Conservation (phyloP, 2,888 invertebrate genomes). For the Horisme vitalbata region DNA sequence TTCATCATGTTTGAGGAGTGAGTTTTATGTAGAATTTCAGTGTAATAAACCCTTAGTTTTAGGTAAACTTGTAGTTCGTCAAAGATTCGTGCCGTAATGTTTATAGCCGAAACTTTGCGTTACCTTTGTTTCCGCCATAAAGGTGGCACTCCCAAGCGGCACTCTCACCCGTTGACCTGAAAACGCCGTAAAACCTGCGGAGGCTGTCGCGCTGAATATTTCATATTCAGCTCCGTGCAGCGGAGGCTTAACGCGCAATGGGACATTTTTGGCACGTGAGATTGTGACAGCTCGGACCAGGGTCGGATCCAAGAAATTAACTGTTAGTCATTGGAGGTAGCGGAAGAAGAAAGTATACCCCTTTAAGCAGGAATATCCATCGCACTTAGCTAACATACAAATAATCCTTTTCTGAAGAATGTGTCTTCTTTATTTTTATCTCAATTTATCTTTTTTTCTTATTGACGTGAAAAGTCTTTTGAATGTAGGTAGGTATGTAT, state of each 20-base stretch:
- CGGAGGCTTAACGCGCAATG: not conserved
- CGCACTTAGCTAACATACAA: too few relatives aligned
- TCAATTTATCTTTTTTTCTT: too few relatives aligned
- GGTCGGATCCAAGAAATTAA: not conserved
- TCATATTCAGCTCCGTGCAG: constrained; percentile 24
- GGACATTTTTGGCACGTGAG: constrained; percentile 9
- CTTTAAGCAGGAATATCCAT: too few relatives aligned
- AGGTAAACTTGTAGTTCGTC: not conserved
- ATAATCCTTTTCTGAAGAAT: too few relatives aligned
- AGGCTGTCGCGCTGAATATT: constrained; percentile 31
- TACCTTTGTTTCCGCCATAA: constrained; percentile 16
- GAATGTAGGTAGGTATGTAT: too few relatives aligned
- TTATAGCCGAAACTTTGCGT: constrained; percentile 9
- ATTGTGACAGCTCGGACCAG: not conserved
- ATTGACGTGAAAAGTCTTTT: too few relatives aligned
- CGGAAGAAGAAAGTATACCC: too few relatives aligned
- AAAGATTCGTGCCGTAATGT: not conserved
- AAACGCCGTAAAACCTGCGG: constrained; percentile 28
- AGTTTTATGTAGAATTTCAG: too few relatives aligned
- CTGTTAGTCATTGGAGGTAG: too few relatives aligned
- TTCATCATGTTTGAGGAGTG: too few relatives aligned
- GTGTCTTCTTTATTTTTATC: too few relatives aligned
- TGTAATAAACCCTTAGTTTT: too few relatives aligned
- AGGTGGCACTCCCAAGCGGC: constrained; percentile 6
- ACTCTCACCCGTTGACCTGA: constrained; percentile 31